Base-by-base conservation (phyloP, 2,888 invertebrate species). In the Mythimna pallens region DNA sequence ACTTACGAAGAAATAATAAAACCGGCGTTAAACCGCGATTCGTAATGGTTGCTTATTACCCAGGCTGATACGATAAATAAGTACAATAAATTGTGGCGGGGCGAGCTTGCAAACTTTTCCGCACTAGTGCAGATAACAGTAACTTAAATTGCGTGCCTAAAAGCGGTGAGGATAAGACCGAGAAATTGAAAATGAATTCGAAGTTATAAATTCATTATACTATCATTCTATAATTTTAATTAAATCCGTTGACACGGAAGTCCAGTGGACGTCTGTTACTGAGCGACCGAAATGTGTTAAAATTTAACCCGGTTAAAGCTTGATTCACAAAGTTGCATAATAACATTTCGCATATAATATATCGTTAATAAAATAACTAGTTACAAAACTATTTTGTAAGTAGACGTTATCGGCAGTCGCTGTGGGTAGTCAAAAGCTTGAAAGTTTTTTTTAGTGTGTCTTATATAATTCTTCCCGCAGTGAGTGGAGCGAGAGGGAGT, bases 251-350 rank as follows among this genome's bases (percentile, higher is more conserved):
- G 65, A 81, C 71, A 73, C 80, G 80, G 68, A 83, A 84, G 70
- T 70, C 61, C 10, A 50, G n/a, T n/a, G 22, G 25, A 63, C 62
- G 55, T 7, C 17, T 64, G 64, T n/a, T 63, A 68, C 58, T 66
- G 55, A 66, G 34, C 65, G 61, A 63, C 57, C n/a, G 50, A 64
- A 72, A 76, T 67, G 40, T 55, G 61, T 81, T 73, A 70, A 78
- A 74, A 78, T 59, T 25, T 78, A 77, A 86, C 82, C 76, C 58
- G 78, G 86, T 85, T 77, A 75, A 54, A 25, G 34, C 54, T 30
- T 7, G 36, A 75, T 73, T 72, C 71, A 77, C 12, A 64, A 59
- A 71, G 55, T 77, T 85, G 58, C 75, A 80, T 61, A 71, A 75
- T 64, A 70, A 77, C 14, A 57, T 71, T 71, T 74, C 36, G 70